Evolutionary conservation across 2,888 invertebrate genomes (phyloP), one percentile per base, ranked within the genome.

Genomic region (Diplazon laetatorius): DNA sequence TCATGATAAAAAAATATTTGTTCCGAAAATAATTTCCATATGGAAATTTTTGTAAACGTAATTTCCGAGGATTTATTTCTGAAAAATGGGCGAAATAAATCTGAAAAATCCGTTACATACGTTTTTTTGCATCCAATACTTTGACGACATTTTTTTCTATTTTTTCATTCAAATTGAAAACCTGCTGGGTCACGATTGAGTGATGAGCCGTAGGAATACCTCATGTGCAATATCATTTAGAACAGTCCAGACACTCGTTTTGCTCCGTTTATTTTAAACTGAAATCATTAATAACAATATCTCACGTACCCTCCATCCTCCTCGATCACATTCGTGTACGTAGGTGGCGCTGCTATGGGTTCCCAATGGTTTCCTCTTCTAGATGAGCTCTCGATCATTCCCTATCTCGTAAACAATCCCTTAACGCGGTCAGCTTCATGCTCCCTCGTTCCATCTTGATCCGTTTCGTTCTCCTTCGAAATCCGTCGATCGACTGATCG

Each of bases 231-330:
- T n/a, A n/a, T n/a, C n/a, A n/a, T n/a, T n/a, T n/a, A n/a, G n/a
- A n/a, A n/a, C n/a, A n/a, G n/a, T n/a, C n/a, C n/a, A 30, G 9
- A 55, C 50, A 63, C 35, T 62, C 52, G 77, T 78, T 76, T 80
- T 80, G 80, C 78, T 76, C 68, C 74, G 71, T 78, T 80, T 76
- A 80, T 78, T 78, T 80, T 71, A 65, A 78, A 75, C 73, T 55
- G 60, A 76, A 66, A 50, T 35, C 37, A 50, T 71, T 50, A 50
- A 30, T 65, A 70, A 68, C 42, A 76, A 78, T 77, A 30, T 30
- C 30, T 30, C 63, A 42, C 42, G 60, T 57, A 60, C 48, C 70
- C 71, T 52, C 66, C 66, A 44, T 25, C 52, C 69, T n/a, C 42
- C 65, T 60, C 42, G 52, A 69, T 69, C 59, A 55, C 65, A 65